These are phyloP conservation scores for Hirundichthys speculiger DNA, from an alignment of 2,113 vertebrate species.

Conservation along the genomic window DNA sequence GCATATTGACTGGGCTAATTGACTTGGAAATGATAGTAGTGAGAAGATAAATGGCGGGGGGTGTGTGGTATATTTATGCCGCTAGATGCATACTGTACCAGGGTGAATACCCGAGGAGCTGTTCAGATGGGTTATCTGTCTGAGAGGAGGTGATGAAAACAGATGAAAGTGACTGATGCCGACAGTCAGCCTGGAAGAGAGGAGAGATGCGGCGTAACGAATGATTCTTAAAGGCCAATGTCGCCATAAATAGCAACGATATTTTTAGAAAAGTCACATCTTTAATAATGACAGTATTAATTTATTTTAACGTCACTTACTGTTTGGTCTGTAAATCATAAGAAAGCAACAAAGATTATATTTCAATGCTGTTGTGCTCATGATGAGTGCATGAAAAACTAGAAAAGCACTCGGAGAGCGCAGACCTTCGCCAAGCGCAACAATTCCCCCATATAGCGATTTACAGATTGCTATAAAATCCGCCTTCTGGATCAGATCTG, in stretches of 20 bases:
- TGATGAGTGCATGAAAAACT: neutral
- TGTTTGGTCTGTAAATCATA: neutral
- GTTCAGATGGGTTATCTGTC: constrained; percentile 43
- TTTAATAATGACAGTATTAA: neutral
- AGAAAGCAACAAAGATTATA: no score
- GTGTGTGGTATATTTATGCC: constrained; percentile 36
- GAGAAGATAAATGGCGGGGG: constrained; percentile 46
- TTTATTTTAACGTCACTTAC: neutral
- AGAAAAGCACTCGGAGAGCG: no score
- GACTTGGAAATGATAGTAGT: constrained; percentile 50
- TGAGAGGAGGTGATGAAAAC: constrained; percentile 41
- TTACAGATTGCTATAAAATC: no score
- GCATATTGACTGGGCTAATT: constrained; percentile 65
- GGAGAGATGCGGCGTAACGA: neutral
- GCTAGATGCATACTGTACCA: constrained; percentile 50
- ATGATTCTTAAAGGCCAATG: constrained; percentile 13
- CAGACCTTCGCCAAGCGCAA: no score
- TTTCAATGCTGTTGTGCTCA: neutral
- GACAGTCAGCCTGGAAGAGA: constrained; percentile 1
- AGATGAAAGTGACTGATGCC: constrained; percentile 35
- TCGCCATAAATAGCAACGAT: neutral
- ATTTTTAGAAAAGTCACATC: constrained; percentile 8
- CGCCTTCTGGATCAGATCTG: no score
- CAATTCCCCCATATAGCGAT: no score
- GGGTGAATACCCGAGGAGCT: constrained; percentile 32